Percentiles rank a stretch among this genome's conserved stretches.
Conservation (phyloP, 2,797 vertebrate genomes). For the Phoxinus dragarum region DNA sequence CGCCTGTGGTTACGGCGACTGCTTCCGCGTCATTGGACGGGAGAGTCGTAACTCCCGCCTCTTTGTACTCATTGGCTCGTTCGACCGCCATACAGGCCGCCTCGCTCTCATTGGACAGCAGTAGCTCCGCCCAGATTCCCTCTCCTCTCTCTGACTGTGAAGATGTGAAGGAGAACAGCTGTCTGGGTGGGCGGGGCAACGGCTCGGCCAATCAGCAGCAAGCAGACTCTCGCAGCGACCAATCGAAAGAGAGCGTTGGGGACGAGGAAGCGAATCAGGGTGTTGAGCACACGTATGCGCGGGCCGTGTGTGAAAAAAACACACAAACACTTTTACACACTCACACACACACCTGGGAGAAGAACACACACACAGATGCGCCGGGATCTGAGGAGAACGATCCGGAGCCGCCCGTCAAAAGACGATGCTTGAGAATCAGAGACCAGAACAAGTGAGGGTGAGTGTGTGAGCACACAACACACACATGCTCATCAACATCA, state of each 20-base stretch:
- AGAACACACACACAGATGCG: slow-evolving; percentile 75
- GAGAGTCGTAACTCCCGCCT: slow-evolving; percentile 69
- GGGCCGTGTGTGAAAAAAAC: slow-evolving; percentile 82
- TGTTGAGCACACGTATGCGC: neutral
- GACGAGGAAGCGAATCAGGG: slow-evolving; percentile 71
- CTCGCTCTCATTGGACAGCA: slow-evolving; percentile 54
- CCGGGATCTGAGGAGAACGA: slow-evolving; percentile 83
- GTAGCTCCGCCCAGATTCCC: slow-evolving; percentile 64
- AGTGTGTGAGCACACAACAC: neutral
- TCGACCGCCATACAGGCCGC: slow-evolving; percentile 70
- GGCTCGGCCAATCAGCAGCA: slow-evolving; percentile 61
- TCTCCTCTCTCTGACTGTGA: slow-evolving; percentile 65
- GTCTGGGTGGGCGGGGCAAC: slow-evolving; percentile 76
- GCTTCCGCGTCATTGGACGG: neutral
- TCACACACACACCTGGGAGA: slow-evolving; percentile 67
- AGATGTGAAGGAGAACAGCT: slow-evolving; percentile 94
- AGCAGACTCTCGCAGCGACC: slow-evolving; percentile 72
- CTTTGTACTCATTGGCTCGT: slow-evolving; percentile 74
- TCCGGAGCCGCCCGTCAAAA: slow-evolving; percentile 94
- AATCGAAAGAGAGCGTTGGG: slow-evolving; percentile 85
- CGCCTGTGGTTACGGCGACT: slow-evolving; percentile 36
- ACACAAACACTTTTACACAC: slow-evolving; percentile 78
- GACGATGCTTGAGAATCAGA: slow-evolving; percentile 96
- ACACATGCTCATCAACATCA: neutral
- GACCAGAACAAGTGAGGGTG: slow-evolving; percentile 94